A percentile compares a stretch with the other conserved stretches of the same genome.
Conservation (phyloP, 2,888 invertebrate species). For the Caenorhabditis afra region DNA sequence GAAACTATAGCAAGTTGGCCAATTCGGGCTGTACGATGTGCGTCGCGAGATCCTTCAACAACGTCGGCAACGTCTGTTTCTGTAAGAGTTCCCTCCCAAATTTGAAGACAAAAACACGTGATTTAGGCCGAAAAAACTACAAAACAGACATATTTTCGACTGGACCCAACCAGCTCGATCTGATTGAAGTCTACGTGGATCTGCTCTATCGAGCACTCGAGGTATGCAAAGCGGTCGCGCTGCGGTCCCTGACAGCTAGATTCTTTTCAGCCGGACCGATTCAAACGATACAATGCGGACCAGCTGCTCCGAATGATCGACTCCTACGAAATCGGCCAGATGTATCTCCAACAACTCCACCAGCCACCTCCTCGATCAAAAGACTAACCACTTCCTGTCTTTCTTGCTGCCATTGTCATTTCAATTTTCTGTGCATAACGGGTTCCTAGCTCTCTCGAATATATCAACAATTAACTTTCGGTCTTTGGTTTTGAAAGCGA, state of each 20-base stretch:
- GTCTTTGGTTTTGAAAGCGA: no score
- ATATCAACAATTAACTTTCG: neutral
- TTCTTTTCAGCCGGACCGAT: conserved; percentile 42
- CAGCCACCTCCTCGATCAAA: no score
- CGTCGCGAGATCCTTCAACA: conserved; percentile 8
- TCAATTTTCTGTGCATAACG: neutral
- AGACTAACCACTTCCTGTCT: no score
- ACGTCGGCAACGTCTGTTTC: conserved; percentile 32
- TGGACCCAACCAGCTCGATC: conserved; percentile 11
- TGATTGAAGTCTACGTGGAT: conserved; percentile 47
- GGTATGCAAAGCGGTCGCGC: neutral
- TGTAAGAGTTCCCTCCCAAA: conserved; percentile 19
- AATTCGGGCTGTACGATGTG: conserved; percentile 1
- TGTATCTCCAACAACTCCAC: no score
- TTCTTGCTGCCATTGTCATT: neutral
- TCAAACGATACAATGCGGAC: conserved; percentile 46
- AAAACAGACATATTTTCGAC: conserved; percentile 25
- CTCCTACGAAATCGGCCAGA: conserved; percentile 8
- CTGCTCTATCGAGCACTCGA: conserved; percentile 53
- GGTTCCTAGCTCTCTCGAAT: conserved; percentile 7
- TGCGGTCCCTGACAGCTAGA: neutral
- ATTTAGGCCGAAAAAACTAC: conserved; percentile 35
- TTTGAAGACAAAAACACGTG: neutral
- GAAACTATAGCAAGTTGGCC: no score
- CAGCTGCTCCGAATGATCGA: conserved; percentile 46